Evolutionary conservation across 2,888 invertebrate genomes (phyloP).

Genomic region (Empis livida): DNA sequence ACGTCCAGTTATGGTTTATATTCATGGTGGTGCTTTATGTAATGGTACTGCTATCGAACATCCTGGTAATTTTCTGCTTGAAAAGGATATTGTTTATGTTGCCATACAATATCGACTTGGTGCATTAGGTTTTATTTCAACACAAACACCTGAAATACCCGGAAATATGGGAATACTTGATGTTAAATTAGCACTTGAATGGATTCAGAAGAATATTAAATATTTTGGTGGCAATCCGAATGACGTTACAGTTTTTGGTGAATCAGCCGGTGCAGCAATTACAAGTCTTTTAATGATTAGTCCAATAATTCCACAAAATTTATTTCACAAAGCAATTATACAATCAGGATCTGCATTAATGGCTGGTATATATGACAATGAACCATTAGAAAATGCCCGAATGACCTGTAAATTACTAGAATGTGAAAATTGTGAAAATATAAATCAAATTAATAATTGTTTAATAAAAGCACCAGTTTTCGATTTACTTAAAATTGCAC

Average conservation of each 20-base stretch:
- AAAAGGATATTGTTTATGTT: constrained; percentile 39
- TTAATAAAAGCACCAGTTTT: constrained; percentile 21
- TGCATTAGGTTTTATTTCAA: constrained; percentile 40
- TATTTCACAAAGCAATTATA: constrained; percentile 39
- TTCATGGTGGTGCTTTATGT: constrained; percentile 36
- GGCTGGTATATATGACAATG: constrained; percentile 36
- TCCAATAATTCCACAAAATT: constrained; percentile 24
- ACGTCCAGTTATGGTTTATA: constrained; percentile 35
- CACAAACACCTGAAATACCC: constrained; percentile 36
- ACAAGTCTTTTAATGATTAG: constrained; percentile 36
- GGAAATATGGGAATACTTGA: constrained; percentile 44
- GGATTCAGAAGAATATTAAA: constrained; percentile 39
- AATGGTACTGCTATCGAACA: constrained; percentile 30
- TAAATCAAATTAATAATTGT: constrained; percentile 20
- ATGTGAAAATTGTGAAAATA: constrained; percentile 18
- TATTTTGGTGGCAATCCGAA: constrained; percentile 40
- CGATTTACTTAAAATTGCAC: constrained; percentile 16
- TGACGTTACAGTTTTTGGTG: constrained; percentile 40
- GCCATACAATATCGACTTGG: constrained; percentile 40
- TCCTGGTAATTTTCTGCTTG: constrained; percentile 35
- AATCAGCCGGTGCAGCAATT: constrained; percentile 40
- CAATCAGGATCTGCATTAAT: constrained; percentile 41
- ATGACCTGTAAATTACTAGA: constrained; percentile 24
- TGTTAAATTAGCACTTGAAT: constrained; percentile 37
- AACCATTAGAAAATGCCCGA: constrained; percentile 26